Evolutionary conservation across 92 coral and sea anemone genomes (phyloP).

Genomic region (Paragorgia papillata): DNA sequence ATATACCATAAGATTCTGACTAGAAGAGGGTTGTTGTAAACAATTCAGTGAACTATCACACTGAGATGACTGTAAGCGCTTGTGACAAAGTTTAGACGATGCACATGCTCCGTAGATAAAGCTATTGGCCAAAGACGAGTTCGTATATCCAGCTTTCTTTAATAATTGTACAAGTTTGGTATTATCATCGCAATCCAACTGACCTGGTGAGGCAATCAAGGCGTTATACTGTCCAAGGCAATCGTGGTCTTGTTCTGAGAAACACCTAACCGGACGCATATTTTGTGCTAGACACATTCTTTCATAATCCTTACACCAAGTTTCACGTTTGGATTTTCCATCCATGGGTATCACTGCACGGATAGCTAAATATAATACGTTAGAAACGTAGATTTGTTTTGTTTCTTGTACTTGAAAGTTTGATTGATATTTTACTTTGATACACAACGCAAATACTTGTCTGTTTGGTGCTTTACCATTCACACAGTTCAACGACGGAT

Average conservation of each 20-base stretch:
- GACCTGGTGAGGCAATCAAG: constrained; percentile 17
- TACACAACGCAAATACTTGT: constrained; percentile 53
- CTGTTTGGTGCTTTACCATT: constrained; percentile 34
- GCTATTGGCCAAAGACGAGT: constrained; percentile 43
- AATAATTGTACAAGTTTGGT: constrained; percentile 6
- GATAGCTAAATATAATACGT: constrained; percentile 34
- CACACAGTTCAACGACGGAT: constrained; percentile 51
- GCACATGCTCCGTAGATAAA: constrained; percentile 46
- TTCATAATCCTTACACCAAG: constrained; percentile 46
- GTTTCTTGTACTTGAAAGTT: constrained; percentile 59
- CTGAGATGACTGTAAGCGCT: neutral
- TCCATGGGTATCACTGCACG: constrained; percentile 31
- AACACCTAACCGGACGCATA: constrained; percentile 37
- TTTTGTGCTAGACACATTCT: constrained; percentile 7
- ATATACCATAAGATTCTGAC: constrained; percentile 31
- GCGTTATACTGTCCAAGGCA: constrained; percentile 45
- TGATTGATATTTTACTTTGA: constrained; percentile 30
- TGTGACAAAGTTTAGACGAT: constrained; percentile 1
- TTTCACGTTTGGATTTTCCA: constrained; percentile 35
- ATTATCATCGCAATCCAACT: constrained; percentile 39
- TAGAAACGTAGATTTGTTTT: constrained; percentile 7
- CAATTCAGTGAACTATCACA: constrained; percentile 49
- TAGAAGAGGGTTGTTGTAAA: constrained; percentile 10
- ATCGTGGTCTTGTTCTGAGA: constrained; percentile 1
- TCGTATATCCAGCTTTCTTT: constrained; percentile 30